Conservation (phyloP, 1,140 invertebrate species). For the Potamilus streckersoni region DNA sequence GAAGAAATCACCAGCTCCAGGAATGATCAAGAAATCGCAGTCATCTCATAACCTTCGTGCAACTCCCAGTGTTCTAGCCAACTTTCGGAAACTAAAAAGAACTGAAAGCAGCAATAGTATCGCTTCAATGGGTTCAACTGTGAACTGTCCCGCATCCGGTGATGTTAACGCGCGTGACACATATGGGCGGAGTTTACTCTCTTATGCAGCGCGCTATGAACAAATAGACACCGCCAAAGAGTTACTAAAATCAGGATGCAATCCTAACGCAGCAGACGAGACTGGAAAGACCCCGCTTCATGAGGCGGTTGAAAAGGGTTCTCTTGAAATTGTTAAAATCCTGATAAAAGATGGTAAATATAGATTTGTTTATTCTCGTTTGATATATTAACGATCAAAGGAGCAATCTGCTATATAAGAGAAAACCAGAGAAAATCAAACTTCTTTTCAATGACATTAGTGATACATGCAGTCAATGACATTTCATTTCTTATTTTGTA, state of each 20-base stretch:
- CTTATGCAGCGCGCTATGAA: conserved; percentile 31
- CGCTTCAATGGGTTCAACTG: too few species aligned
- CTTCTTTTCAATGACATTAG: neutral
- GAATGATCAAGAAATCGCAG: too few species aligned
- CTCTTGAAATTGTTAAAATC: conserved; percentile 23
- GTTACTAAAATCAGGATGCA: conserved; percentile 26
- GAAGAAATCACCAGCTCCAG: too few species aligned
- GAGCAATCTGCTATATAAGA: neutral
- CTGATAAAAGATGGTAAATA: conserved; percentile 31
- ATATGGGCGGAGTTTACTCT: conserved; percentile 22
- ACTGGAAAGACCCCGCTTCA: conserved; percentile 23
- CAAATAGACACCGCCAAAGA: conserved; percentile 24
- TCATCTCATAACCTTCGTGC: too few species aligned
- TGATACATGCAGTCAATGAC: neutral
- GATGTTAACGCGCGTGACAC: conserved; percentile 24
- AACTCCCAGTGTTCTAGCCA: too few species aligned
- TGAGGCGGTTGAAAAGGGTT: conserved; percentile 30
- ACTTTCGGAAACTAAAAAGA: too few species aligned
- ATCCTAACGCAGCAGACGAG: conserved; percentile 22
- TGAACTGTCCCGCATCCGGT: neutral
- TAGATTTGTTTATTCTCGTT: neutral
- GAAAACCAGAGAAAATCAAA: neutral
- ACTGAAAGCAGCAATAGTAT: too few species aligned
- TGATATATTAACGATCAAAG: neutral
- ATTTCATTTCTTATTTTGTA: neutral